phyloP scores from a whole-genome alignment of 2,113 vertebrate genomes.

The Nothoprocta pentlandii region DNA sequence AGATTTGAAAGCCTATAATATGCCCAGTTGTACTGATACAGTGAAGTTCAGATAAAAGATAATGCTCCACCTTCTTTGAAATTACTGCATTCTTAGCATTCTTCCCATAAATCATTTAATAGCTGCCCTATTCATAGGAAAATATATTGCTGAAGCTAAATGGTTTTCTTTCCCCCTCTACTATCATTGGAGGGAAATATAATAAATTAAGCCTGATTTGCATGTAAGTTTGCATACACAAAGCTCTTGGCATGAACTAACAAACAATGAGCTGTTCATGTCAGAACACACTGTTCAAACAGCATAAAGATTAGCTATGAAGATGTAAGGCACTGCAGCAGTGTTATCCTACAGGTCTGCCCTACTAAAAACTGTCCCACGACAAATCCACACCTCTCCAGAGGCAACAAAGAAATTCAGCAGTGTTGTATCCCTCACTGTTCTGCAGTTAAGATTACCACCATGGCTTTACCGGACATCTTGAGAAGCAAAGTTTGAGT shows the following conservation, averaged over 20 bases:
- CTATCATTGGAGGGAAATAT: conserved; percentile 22
- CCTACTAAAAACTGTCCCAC: background rate
- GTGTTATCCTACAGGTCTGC: background rate
- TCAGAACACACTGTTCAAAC: conserved; percentile 34
- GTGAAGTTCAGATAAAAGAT: background rate
- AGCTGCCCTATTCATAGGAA: conserved; percentile 56
- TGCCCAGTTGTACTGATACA: background rate
- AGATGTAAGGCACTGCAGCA: background rate
- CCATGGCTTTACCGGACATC: background rate
- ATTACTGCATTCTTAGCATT: conserved; percentile 54
- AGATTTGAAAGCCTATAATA: background rate
- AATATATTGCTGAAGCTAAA: conserved; percentile 44
- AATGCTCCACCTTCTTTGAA: background rate
- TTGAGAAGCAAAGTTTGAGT: background rate
- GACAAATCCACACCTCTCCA: background rate
- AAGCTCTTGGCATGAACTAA: conserved; percentile 30
- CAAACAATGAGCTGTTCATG: conserved; percentile 35
- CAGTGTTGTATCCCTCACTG: background rate
- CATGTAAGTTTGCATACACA: conserved; percentile 70
- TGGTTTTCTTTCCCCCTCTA: background rate
- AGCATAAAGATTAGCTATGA: background rate
- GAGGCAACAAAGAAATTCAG: background rate
- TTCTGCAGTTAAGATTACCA: background rate
- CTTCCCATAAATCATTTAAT: conserved; percentile 46
- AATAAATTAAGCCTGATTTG: conserved; percentile 60